Base-by-base conservation (phyloP, 2,113 vertebrate species). In the Misgurnus mizolepis region DNA sequence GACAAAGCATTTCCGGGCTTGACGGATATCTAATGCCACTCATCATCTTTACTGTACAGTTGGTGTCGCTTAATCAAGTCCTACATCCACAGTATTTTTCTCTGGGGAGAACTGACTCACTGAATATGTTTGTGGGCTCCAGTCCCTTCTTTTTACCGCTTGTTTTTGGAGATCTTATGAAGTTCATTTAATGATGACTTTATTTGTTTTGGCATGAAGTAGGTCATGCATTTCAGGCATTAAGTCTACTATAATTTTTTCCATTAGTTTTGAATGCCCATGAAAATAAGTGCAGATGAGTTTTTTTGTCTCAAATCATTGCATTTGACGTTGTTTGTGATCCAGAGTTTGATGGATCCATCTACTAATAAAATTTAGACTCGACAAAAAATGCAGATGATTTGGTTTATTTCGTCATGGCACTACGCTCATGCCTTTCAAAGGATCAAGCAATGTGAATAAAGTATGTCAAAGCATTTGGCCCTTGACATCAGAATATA, bases 201-300 rank as follows among this genome's bases (percentile, higher is more conserved):
- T 50, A n/a, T n/a, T n/a, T 1, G 50, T 64, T 2, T 39, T 64
- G 60, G 22, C 22, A 34, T 76, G 45, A 76, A 64, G 43, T 76
- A 5, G 73, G 60, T 76, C 73, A 76, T 60, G 34, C 73, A 39
- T 75, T 49, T 49, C 58, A 64, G 72, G 43, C 43, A 7, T 75
- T 11, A 58, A 39, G 40, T 64, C 41, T 34, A 49, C 43, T 58
- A n/a, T 50, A 34, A 64, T n/a, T n/a, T 58, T n/a, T 58, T n/a
- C 58, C 43, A 49, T 18, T 15, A 50, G 4, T 27, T 6, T 14
- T 43, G 39, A 66, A 66, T n/a, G 17, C 14, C 7, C 58, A 22
- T 49, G 6, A 64, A 58, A 49, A 64, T 11, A 41, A 75, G 41
- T 14, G 7, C 72, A 49, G 58, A 75, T 75, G 41, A 12, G 41